Evolutionary conservation across 2,113 vertebrate genomes (phyloP).

Genomic region (Alouatta palliata): DNA sequence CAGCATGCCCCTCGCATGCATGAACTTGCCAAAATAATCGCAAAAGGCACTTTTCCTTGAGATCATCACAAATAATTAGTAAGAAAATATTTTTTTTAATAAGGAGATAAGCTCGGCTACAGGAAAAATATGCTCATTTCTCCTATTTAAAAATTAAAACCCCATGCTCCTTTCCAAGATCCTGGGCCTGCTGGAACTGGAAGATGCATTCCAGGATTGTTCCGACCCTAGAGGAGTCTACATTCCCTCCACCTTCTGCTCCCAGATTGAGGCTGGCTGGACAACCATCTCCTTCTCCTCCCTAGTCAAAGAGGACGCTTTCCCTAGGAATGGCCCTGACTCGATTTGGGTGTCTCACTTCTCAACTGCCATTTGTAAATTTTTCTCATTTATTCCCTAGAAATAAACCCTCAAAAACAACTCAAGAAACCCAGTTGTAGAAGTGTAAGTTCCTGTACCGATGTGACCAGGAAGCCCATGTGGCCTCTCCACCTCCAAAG

Average conservation of each 20-base stretch:
- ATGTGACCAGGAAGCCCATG: background rate
- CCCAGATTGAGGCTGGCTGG: background rate
- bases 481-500: background rate
- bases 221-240: background rate
- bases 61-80: constrained; percentile 72
- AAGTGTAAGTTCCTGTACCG: background rate
- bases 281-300: background rate
- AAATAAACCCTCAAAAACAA: background rate
- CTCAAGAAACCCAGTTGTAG: background rate
- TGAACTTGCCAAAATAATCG: constrained; percentile 69
- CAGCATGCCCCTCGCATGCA: constrained; percentile 49
- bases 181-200: background rate
- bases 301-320: background rate
- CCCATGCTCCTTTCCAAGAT: constrained; percentile 31
- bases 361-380: background rate
- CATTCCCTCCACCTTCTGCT: background rate
- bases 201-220: background rate
- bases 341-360: background rate
- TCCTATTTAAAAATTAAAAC: background rate
- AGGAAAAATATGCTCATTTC: constrained; percentile 33
- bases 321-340: background rate
- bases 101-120: constrained; percentile 22
- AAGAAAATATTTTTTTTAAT: constrained; percentile 54
- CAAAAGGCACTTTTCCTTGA: constrained; percentile 62
- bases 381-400: background rate